A percentile compares a stretch with the other conserved stretches of the same genome.
Evolutionary conservation across 2,888 invertebrate species (phyloP).

Genomic region (Heteromyza rotundicornis): DNA sequence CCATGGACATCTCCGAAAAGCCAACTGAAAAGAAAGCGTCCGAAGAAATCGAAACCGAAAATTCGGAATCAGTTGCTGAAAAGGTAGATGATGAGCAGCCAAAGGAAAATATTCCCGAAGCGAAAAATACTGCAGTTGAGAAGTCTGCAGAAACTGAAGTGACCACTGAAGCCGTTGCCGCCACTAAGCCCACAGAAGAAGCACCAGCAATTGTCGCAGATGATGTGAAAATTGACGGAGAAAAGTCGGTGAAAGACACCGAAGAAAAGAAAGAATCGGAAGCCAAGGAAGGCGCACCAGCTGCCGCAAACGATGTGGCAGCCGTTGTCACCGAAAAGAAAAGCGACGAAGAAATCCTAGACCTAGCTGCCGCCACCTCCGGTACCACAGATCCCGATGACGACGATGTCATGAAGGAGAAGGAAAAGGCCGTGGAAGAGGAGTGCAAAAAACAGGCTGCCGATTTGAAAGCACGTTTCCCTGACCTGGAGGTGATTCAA

Average conservation of each 20-base stretch:
- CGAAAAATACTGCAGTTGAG: constrained; percentile 26
- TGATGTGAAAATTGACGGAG: constrained; percentile 7
- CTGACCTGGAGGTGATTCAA: constrained; percentile 75
- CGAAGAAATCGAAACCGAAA: constrained; percentile 16
- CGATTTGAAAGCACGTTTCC: constrained; percentile 75
- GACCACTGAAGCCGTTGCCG: background rate
- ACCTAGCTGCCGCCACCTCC: constrained; percentile 45
- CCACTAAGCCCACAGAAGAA: background rate
- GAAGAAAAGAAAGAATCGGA: constrained; percentile 7
- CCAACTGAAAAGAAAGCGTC: constrained; percentile 27
- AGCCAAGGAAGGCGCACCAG: constrained; percentile 3
- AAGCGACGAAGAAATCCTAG: constrained; percentile 50
- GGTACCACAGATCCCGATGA: constrained; percentile 58
- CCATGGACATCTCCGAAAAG: no score
- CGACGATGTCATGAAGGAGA: constrained; percentile 60
- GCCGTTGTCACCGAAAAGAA: constrained; percentile 35
- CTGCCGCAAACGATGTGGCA: no score
- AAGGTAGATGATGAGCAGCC: constrained; percentile 11
- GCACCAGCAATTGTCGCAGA: background rate
- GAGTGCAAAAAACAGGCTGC: constrained; percentile 65
- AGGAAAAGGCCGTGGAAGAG: constrained; percentile 61
- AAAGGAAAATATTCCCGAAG: constrained; percentile 16
- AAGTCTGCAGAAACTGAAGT: constrained; percentile 17
- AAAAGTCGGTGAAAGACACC: constrained; percentile 27
- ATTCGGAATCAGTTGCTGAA: constrained; percentile 6